These are phyloP conservation scores for Chionomys nivalis DNA, from an alignment of 2,113 vertebrate genomes.

Conservation along the genomic window DNA sequence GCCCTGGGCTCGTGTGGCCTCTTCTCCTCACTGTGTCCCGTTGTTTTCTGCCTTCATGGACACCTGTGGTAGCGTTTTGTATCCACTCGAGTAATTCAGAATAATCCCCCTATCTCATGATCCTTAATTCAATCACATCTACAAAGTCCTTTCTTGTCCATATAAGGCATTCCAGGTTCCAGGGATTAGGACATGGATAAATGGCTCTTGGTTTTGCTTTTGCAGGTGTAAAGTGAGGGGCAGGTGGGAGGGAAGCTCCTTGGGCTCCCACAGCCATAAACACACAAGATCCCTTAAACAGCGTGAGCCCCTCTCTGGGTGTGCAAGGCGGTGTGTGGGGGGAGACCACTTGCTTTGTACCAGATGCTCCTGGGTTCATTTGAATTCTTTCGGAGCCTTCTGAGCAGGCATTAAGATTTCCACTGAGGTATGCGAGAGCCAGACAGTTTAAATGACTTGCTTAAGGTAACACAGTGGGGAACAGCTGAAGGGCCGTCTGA, in stretches of 20 bases:
- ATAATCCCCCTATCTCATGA: not conserved
- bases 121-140: slow-evolving; percentile 22
- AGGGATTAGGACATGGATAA: not conserved
- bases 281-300: not conserved
- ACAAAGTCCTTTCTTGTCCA: not conserved
- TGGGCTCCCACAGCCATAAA: not conserved
- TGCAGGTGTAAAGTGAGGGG: not conserved
- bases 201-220: not conserved
- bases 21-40: not conserved
- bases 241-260: not conserved
- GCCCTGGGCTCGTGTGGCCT: not conserved
- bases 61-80: not conserved
- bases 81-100: not conserved
- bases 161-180: not conserved
- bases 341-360: not conserved
- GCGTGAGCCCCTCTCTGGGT: not conserved
- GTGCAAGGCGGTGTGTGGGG: not conserved
- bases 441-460: slow-evolving; percentile 35
- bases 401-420: not conserved
- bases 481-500: not conserved
- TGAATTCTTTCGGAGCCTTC: slow-evolving; percentile 11
- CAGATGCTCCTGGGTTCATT: not conserved
- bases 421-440: not conserved
- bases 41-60: not conserved
- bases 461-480: slow-evolving; percentile 17